Evolutionary conservation across 2,888 invertebrate species (phyloP).

Genomic region (Mechanitis messenoides): DNA sequence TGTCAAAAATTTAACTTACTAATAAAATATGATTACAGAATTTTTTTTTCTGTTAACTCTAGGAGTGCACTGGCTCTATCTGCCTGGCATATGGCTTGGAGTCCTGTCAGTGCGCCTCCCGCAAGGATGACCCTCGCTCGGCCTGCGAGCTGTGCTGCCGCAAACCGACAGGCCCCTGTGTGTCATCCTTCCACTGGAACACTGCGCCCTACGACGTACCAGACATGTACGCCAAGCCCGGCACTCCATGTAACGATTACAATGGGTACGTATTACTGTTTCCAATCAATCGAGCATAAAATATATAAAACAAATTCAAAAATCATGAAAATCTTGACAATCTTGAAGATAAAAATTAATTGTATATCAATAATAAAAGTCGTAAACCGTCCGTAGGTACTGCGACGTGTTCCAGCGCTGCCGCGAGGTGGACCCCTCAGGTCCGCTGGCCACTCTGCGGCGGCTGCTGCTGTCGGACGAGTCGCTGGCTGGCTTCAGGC

Average conservation of each 20-base stretch:
- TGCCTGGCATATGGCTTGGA: conserved; percentile 97
- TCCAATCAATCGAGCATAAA: background rate
- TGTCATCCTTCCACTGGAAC: conserved; percentile 95
- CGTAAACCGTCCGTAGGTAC: conserved; percentile 54
- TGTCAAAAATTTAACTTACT: too few relatives aligned
- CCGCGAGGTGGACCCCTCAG: conserved; percentile 94
- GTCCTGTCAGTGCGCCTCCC: conserved; percentile 94
- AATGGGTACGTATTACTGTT: conserved; percentile 77
- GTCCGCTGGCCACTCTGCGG: conserved; percentile 91
- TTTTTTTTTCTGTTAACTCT: conserved; percentile 26
- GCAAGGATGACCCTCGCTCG: conserved; percentile 87
- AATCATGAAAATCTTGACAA: too few relatives aligned
- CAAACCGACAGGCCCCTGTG: conserved; percentile 87
- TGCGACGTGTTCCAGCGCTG: conserved; percentile 85
- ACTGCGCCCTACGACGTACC: conserved; percentile 92
- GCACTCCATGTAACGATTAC: conserved; percentile 95
- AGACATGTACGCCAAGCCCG: conserved; percentile 94
- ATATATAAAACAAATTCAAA: too few relatives aligned
- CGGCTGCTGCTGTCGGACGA: conserved; percentile 92
- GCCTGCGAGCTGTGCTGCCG: conserved; percentile 96
- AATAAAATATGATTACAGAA: background rate
- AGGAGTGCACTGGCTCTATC: conserved; percentile 98
- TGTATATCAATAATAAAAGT: too few relatives aligned
- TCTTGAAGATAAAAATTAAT: too few relatives aligned
- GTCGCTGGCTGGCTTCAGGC: conserved; percentile 90